Evolutionary conservation across 2,888 invertebrate genomes (phyloP).

Genomic region (Zeuzera pyrina): DNA sequence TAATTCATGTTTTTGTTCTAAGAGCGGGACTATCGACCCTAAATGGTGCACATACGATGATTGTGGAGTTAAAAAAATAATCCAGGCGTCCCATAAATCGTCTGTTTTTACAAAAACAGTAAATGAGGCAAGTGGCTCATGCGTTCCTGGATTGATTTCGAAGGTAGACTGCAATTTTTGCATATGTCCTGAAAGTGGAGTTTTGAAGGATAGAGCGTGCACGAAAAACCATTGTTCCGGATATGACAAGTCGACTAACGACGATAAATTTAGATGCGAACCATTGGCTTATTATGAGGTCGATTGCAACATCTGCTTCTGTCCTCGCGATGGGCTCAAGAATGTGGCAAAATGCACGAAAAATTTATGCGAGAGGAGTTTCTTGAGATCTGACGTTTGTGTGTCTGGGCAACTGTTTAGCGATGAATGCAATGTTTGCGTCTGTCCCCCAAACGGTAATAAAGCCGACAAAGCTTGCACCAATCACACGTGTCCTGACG

Average conservation of each 20-base stretch:
- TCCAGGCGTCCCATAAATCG: constrained; percentile 27
- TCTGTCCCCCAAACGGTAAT: constrained; percentile 52
- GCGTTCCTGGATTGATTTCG: constrained; percentile 43
- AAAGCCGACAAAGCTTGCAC: constrained; percentile 46
- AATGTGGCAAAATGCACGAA: constrained; percentile 59
- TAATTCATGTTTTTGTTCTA: constrained; percentile 55
- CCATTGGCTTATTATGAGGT: constrained; percentile 51
- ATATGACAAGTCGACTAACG: constrained; percentile 7
- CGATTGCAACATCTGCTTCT: constrained; percentile 57
- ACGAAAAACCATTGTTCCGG: constrained; percentile 42
- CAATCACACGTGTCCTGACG: constrained; percentile 34
- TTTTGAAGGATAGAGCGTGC: constrained; percentile 34
- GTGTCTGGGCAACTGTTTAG: constrained; percentile 48
- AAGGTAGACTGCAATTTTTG: constrained; percentile 57
- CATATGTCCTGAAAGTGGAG: constrained; percentile 48
- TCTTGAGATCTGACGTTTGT: constrained; percentile 40
- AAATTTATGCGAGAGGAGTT: constrained; percentile 46
- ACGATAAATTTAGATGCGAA: constrained; percentile 38
- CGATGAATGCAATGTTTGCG: constrained; percentile 56
- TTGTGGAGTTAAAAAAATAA: constrained; percentile 37
- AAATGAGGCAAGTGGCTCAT: constrained; percentile 20
- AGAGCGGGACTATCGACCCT: constrained; percentile 45
- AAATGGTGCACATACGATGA: constrained; percentile 63
- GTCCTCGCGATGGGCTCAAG: constrained; percentile 47
- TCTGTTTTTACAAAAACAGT: constrained; percentile 3